These are phyloP conservation scores for Carabus problematicus DNA, from an alignment of 2,888 invertebrate species.

Conservation along the genomic window DNA sequence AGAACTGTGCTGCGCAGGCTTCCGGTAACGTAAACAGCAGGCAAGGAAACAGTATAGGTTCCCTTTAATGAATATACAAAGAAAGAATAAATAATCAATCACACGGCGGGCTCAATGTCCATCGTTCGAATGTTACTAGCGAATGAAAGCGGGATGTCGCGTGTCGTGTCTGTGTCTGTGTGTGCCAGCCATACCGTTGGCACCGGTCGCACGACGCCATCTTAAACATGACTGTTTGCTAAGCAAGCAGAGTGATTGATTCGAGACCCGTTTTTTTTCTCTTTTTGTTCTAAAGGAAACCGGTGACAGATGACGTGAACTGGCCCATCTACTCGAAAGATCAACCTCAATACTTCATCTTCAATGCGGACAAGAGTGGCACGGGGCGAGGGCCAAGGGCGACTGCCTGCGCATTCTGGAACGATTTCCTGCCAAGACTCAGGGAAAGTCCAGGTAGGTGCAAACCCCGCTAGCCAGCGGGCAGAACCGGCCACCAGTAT, in stretches of 20 bases:
- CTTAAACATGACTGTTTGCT: slow-evolving; percentile 25
- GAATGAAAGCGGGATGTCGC: slow-evolving; percentile 1
- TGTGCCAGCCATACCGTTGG: not conserved
- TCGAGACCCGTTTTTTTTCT: slow-evolving; percentile 3
- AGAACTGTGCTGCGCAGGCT: no score
- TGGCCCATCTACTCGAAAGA: slow-evolving; percentile 90
- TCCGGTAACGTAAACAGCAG: no score
- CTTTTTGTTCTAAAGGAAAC: slow-evolving; percentile 62
- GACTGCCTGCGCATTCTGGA: slow-evolving; percentile 95
- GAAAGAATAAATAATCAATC: no score
- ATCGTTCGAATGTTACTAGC: no score
- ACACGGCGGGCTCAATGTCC: no score
- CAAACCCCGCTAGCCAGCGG: no score
- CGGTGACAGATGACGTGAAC: slow-evolving; percentile 73
- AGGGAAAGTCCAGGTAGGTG: slow-evolving; percentile 72
- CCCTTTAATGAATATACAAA: no score
- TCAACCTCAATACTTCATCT: slow-evolving; percentile 88
- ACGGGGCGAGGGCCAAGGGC: slow-evolving; percentile 78
- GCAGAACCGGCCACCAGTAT: no score
- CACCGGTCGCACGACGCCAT: not conserved
- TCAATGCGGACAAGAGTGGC: slow-evolving; percentile 81
- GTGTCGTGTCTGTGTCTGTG: not conserved
- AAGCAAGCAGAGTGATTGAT: slow-evolving; percentile 41
- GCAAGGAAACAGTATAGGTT: no score
- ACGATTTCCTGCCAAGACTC: slow-evolving; percentile 90